Conservation (phyloP, 2,113 vertebrate species). For the Podiceps cristatus region DNA sequence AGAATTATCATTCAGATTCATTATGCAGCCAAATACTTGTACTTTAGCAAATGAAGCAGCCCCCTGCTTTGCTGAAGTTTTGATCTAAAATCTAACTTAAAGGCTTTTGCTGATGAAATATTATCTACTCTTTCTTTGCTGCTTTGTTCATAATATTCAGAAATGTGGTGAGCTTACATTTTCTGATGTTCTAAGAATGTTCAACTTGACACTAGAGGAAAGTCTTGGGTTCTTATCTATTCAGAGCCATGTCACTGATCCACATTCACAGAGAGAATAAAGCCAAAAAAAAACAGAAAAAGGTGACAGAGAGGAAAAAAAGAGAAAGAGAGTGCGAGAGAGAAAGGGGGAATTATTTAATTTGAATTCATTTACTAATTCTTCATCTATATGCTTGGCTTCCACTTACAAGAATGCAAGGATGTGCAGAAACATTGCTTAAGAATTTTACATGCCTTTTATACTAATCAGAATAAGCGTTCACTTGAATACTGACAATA, state of each 20-base stretch:
- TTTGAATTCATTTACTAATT: constrained; percentile 28
- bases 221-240: background rate
- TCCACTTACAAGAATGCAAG: background rate
- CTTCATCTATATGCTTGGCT: constrained; percentile 41
- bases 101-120: background rate
- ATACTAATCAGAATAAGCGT: background rate
- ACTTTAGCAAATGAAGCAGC: background rate
- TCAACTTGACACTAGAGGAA: background rate
- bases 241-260: background rate
- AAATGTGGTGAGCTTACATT: background rate
- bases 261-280: background rate
- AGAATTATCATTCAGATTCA: background rate
- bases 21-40: background rate
- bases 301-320: accelerated
- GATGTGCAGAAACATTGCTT: constrained; percentile 6
- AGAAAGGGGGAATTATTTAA: background rate
- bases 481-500: background rate
- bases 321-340: background rate
- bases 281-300: background rate
- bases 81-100: background rate
- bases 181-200: background rate
- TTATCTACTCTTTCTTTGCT: background rate
- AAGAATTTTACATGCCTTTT: constrained; percentile 16
- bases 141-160: background rate
- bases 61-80: background rate